Evolutionary conservation across 1,140 invertebrate species (phyloP), one percentile per base, ranked within the genome.

Genomic region (Drosophila tristis): DNA sequence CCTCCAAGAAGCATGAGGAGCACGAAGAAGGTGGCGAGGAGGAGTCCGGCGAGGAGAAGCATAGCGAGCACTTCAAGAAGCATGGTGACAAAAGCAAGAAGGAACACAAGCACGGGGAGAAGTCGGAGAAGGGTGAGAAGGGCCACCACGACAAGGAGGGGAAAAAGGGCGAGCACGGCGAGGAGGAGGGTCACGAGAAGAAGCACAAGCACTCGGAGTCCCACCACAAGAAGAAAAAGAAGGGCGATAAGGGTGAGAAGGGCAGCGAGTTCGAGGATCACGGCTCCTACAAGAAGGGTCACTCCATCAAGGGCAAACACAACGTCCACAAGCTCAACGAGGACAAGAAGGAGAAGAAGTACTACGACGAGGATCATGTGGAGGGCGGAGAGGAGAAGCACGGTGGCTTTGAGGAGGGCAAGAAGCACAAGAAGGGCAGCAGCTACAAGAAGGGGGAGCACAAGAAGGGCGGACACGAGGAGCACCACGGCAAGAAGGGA

Each of bases 291-390:
- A 96, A 96, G 80, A 96, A 96, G 61, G 96, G 96, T 0, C 96
- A 96, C 91, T 96, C 95, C 2, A 96, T 94, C 50, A 96, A 96
- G 0, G 96, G 95, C 82, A 96, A 96, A 77, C 95, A 96, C 86
- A 96, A 95, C 78, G 95, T 95, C 6, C 95, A 96, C 89, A 96
- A 96, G 85, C 67, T 92, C 15, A 96, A 97, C 80, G 96, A 97
- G 91, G 96, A 95, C 80, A 95, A 96, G 74, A 97, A 96, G 91
- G 95, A 97, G 75, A 96, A 97, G 85, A 96, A 96, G 76, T 96
- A 96, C 92, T 97, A 97, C 85, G 96, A 97, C 59, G 96, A 97
- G 89, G 94, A 94, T 90, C 95, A 96, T 87, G 96, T 96, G 70
- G 95, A 95, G 11, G 96, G 96, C 2, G 94, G 95, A 64, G 95